Evolutionary conservation across 92 coral and sea anemone genomes (phyloP), one percentile per base, ranked within the genome.

Genomic region (Metridium senile): DNA sequence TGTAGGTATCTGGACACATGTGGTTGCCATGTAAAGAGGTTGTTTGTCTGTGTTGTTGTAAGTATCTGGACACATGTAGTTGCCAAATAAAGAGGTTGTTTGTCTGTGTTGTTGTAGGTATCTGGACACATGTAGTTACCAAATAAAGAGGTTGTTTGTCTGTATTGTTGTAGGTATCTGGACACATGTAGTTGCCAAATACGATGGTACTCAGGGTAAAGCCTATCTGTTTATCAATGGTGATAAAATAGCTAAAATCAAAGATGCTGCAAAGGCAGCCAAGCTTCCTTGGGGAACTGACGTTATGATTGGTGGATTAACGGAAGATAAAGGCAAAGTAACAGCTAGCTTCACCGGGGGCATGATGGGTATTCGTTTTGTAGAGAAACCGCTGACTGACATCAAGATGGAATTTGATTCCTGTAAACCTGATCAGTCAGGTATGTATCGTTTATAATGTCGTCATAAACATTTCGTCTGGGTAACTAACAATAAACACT

Each of bases 141-240:
- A 39, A 39, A 54, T 2, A 17, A 17, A 17, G 61, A 9, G 9
- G 2, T 26, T 62, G 10, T 26, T 25, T 31, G 18, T 62, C 8
- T 19, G 1, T 39, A 4, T 6, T 39, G 49, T 13, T 39, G 49
- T 39, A 89, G 94, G 94, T 19, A 27, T 79, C 17, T 89, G 94
- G 94, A 82, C 88, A n/a, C 94, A 89, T 58, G 56, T 89, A 9
- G 81, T 76, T 10, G 86, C 88, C 13, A 81, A 66, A 66, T 89
- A 86, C 68, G 78, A 89, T 54, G 87, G 85, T 23, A 71, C 32
- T 27, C 70, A 78, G 70, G 94, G 90, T 53, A 77, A 84, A 45
- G 85, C 85, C 11, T 86, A 89, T 58, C 68, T 89, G 9, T 86
- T 89, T 66, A 72, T 89, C 73, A 86, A 89, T 63, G 90, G 90